Percentiles rank a stretch among this genome's conserved stretches.
phyloP scores from a whole-genome alignment of 2,888 invertebrate species.

The Oxytorus armatus region DNA sequence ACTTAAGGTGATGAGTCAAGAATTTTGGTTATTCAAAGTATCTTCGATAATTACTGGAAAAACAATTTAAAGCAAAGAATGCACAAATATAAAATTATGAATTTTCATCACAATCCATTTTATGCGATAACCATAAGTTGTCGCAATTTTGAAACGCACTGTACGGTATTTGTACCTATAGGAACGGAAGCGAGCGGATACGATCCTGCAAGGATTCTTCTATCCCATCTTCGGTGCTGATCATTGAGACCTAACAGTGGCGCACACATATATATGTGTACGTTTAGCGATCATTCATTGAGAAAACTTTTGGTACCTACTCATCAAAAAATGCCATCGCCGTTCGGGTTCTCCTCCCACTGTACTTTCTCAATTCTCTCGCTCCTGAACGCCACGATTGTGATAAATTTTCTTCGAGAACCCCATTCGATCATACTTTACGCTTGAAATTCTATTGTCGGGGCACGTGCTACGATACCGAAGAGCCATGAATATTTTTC shows the following conservation, averaged over 20 bases:
- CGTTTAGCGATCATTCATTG: constrained; percentile 54
- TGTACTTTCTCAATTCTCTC: constrained; percentile 40
- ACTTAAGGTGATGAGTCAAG: no score
- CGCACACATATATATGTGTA: not conserved
- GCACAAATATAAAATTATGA: not conserved
- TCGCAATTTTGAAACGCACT: not conserved
- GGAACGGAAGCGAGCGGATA: constrained; percentile 61
- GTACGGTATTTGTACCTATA: not conserved
- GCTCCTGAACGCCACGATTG: constrained; percentile 48
- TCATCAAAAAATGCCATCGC: constrained; percentile 36
- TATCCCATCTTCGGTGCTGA: constrained; percentile 47
- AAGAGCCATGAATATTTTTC: constrained; percentile 4
- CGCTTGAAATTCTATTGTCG: constrained; percentile 56
- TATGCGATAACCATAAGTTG: not conserved
- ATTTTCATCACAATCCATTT: not conserved
- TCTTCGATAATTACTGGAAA: no score
- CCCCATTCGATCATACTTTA: constrained; percentile 46
- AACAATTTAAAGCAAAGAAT: not conserved
- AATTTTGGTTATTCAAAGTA: no score
- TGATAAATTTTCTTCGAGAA: constrained; percentile 55
- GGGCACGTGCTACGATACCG: constrained; percentile 61
- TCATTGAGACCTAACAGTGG: constrained; percentile 26
- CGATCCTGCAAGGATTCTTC: constrained; percentile 45
- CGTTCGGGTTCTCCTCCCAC: constrained; percentile 32
- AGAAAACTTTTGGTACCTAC: constrained; percentile 41